These are phyloP conservation scores for Porites cylindrica DNA, from an alignment of 92 coral and sea anemone species.

Conservation along the genomic window DNA sequence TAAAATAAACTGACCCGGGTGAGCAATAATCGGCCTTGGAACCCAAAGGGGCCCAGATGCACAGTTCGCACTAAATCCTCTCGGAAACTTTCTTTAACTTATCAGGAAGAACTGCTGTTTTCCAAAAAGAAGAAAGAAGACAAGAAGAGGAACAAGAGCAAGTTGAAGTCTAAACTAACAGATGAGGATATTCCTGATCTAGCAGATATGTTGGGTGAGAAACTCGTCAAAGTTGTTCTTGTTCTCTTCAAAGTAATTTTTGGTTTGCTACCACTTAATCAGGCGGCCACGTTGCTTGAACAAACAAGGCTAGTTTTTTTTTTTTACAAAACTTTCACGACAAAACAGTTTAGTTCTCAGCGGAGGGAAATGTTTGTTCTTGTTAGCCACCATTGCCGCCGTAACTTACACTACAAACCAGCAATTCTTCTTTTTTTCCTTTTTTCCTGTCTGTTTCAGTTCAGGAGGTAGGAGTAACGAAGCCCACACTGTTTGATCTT, in stretches of 20 bases:
- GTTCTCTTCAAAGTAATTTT: too few relatives aligned
- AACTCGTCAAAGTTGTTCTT: background rate
- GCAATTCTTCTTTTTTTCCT: background rate
- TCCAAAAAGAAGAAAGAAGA: constrained; percentile 90
- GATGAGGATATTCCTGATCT: constrained; percentile 90
- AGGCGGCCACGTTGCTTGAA: too few relatives aligned
- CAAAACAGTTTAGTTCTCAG: too few relatives aligned
- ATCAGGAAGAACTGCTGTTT: constrained; percentile 85
- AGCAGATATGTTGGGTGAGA: constrained; percentile 83
- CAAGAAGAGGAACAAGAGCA: constrained; percentile 83
- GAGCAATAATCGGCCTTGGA: too few relatives aligned
- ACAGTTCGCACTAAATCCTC: background rate
- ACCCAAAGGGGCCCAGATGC: too few relatives aligned
- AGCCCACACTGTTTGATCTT: constrained; percentile 87
- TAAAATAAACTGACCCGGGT: too few relatives aligned
- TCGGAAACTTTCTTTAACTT: too few relatives aligned
- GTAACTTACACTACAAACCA: too few relatives aligned
- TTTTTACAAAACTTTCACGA: too few relatives aligned
- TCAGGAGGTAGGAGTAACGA: constrained; percentile 92
- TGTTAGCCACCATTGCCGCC: too few relatives aligned
- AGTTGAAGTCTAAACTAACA: constrained; percentile 70
- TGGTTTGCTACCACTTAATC: background rate
- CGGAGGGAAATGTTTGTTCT: too few relatives aligned
- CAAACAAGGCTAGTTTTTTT: too few relatives aligned
- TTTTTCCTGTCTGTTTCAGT: constrained; percentile 41